Evolutionary conservation across 2,888 invertebrate genomes (phyloP).

Genomic region (Ennomos fuscantarius): DNA sequence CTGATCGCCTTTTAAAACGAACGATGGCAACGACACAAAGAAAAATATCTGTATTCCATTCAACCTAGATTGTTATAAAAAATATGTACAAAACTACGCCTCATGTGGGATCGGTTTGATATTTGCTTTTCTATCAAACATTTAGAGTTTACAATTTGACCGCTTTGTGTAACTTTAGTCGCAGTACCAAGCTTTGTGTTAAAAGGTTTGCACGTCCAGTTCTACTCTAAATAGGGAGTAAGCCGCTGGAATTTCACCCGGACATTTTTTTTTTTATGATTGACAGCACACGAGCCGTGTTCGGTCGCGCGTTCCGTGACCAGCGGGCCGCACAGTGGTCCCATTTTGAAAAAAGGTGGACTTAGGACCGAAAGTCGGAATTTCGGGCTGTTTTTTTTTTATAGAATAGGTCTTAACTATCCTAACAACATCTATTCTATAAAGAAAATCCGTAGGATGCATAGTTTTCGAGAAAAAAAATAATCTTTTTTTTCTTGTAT

Average conservation of each 20-base stretch:
- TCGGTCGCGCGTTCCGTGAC: slow-evolving; percentile 79
- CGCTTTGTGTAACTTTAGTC: slow-evolving; percentile 61
- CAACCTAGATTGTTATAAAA: slow-evolving; percentile 34
- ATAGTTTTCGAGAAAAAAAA: too few relatives aligned
- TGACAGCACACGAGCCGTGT: slow-evolving; percentile 81
- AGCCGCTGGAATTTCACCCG: slow-evolving; percentile 69
- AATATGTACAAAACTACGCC: slow-evolving; percentile 21
- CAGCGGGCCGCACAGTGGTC: too few relatives aligned
- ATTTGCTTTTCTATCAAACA: slow-evolving; percentile 38
- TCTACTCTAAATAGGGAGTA: slow-evolving; percentile 69
- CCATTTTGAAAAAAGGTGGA: too few relatives aligned
- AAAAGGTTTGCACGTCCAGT: slow-evolving; percentile 58
- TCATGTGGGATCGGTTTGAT: slow-evolving; percentile 31
- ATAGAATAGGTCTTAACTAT: too few relatives aligned
- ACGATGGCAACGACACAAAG: slow-evolving; percentile 47
- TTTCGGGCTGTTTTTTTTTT: too few relatives aligned
- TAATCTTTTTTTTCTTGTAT: too few relatives aligned
- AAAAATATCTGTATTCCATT: slow-evolving; percentile 46
- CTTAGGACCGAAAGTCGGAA: too few relatives aligned
- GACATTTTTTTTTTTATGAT: slow-evolving; percentile 81
- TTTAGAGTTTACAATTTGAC: slow-evolving; percentile 57
- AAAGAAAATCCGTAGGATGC: too few relatives aligned
- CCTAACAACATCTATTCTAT: too few relatives aligned
- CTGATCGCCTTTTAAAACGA: slow-evolving; percentile 65
- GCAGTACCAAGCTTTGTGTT: slow-evolving; percentile 53